phyloP scores from a whole-genome alignment of 1,140 invertebrate species.

The Sycophaga agraensis region DNA sequence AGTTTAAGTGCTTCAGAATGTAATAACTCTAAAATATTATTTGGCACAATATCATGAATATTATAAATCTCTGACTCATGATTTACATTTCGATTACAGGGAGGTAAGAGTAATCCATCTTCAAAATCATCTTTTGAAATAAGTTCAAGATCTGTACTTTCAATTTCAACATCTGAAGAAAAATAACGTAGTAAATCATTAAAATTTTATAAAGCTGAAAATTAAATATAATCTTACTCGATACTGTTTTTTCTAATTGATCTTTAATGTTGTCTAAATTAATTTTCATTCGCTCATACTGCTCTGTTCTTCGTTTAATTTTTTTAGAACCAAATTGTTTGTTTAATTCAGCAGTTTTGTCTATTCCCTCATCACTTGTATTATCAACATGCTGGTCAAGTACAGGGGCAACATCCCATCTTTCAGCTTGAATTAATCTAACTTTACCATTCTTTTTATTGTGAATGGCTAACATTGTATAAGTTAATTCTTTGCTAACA shows the following conservation, averaged over 20 bases:
- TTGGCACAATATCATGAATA: slow-evolving; percentile 53
- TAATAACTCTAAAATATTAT: slow-evolving; percentile 46
- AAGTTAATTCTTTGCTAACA: slow-evolving; percentile 35
- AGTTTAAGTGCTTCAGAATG: slow-evolving; percentile 39
- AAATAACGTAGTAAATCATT: slow-evolving; percentile 22
- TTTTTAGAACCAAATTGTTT: slow-evolving; percentile 62
- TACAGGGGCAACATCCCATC: slow-evolving; percentile 49
- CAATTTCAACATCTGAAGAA: slow-evolving; percentile 45
- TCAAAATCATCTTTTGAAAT: slow-evolving; percentile 33
- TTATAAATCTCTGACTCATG: slow-evolving; percentile 53
- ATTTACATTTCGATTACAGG: slow-evolving; percentile 55
- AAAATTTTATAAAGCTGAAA: background rate
- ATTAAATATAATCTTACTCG: slow-evolving; percentile 42
- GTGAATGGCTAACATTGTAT: slow-evolving; percentile 49
- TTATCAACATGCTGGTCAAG: slow-evolving; percentile 36
- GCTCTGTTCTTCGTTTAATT: slow-evolving; percentile 54
- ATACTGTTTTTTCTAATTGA: slow-evolving; percentile 53
- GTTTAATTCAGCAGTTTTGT: slow-evolving; percentile 43
- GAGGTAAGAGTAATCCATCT: slow-evolving; percentile 39
- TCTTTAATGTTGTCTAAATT: slow-evolving; percentile 54
- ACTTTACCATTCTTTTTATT: slow-evolving; percentile 49
- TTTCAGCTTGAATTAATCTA: slow-evolving; percentile 44
- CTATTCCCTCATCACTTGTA: slow-evolving; percentile 17
- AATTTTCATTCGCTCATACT: slow-evolving; percentile 54
- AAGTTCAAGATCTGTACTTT: slow-evolving; percentile 35